These are phyloP conservation scores for Yponomeuta cagnagella DNA, from an alignment of 2,888 invertebrate genomes.

Conservation along the genomic window DNA sequence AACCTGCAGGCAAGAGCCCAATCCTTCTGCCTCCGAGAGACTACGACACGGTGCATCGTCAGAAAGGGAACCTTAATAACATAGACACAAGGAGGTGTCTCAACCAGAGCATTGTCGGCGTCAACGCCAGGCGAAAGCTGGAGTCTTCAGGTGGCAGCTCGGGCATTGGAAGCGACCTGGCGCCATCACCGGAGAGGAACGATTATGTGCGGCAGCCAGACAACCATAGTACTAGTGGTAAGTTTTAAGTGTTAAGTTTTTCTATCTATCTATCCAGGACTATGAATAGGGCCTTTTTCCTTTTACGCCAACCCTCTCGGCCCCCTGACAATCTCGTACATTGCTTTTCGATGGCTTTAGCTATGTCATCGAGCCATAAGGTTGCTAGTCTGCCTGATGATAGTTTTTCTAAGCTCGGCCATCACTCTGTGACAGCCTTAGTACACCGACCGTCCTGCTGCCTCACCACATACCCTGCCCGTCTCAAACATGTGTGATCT, in stretches of 20 bases:
- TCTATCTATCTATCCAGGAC: too few relatives aligned
- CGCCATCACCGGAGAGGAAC: conserved; percentile 84
- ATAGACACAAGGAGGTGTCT: conserved; percentile 77
- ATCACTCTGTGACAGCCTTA: too few relatives aligned
- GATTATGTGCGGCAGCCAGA: conserved; percentile 68
- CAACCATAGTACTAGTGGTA: conserved; percentile 79
- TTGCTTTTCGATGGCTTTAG: too few relatives aligned
- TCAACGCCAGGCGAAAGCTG: conserved; percentile 65
- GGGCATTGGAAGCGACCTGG: conserved; percentile 92
- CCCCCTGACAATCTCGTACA: too few relatives aligned
- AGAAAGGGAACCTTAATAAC: conserved; percentile 65
- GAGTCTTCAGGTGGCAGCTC: conserved; percentile 88
- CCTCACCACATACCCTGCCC: too few relatives aligned
- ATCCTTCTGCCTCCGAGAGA: conserved; percentile 94
- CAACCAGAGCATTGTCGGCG: conserved; percentile 79
- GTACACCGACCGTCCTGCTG: too few relatives aligned
- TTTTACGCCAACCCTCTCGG: too few relatives aligned
- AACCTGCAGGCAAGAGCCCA: conserved; percentile 76
- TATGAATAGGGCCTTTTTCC: too few relatives aligned
- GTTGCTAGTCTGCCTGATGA: too few relatives aligned
- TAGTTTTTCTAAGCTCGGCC: too few relatives aligned
- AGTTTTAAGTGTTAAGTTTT: conserved; percentile 34
- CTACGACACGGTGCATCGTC: conserved; percentile 93
- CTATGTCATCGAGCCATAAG: too few relatives aligned
- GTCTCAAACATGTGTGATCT: too few relatives aligned